Base-by-base conservation (phyloP, 2,888 invertebrate species). In the Elgonia sp. region DNA sequence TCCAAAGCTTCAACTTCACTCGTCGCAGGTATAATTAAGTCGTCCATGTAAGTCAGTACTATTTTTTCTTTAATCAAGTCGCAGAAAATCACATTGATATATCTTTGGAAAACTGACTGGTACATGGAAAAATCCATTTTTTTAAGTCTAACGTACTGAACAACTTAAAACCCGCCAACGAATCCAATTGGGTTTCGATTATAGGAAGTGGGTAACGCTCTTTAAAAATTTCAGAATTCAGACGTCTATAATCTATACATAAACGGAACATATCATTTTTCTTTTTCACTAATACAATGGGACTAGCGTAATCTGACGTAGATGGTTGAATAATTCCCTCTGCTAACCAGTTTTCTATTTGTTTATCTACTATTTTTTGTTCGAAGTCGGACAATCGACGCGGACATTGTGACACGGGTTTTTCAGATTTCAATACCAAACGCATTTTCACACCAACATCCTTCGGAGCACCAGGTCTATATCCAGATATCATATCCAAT, bases 31-130 rank as follows among this genome's bases (percentile, higher is more conserved):
- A 87, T 18, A n/a, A 87, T 84, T 0, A 86, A 39, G 20, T 65
- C 42, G 20, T 65, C 42, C 40, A 65, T 46, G 16, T 69, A 69
- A 0, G 29, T 29, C 12, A 82, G 18, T 7, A 82, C 82, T 29
- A 40, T 16, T 0, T 73, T 60, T 12, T 18, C 29, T 46, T 1
- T 65, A 53, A 89, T 86, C 7, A 90, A 60, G 2, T 87, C 80
- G 46, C 53, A 20, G 21, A 90, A 90, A 7, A 72, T n/a, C 18
- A n/a, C 2, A 37, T 72, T 72, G 0, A 72, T 57, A 20, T 40
- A 69, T 12, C 72, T 20, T 18, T 73, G 72, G 8, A 73, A 57
- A 14, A 73, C 72, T 0, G 57, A n/a, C 3, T 57, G 72, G 0
- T 67, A 46, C 50, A 67, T 50, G 21, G 55, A 79, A 8, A 65